These are phyloP conservation scores for Drosophila anomelani DNA, from an alignment of 2,888 invertebrate genomes.

Conservation along the genomic window DNA sequence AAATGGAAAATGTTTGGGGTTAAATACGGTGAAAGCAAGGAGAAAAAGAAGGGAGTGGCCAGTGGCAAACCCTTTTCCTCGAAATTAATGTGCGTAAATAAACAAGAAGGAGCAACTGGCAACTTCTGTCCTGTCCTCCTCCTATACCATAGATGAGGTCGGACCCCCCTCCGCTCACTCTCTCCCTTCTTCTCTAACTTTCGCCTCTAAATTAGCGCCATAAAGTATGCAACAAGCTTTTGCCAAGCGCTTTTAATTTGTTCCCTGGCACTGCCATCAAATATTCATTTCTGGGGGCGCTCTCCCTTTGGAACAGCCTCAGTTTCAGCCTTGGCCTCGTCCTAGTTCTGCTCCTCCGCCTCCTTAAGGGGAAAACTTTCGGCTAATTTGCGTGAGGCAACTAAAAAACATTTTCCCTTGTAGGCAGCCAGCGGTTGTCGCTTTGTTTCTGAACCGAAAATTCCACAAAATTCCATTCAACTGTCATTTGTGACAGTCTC, in stretches of 20 bases:
- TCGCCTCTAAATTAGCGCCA: constrained; percentile 70
- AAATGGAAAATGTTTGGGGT: background rate
- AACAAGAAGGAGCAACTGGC: constrained; percentile 55
- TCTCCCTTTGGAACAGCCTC: constrained; percentile 8
- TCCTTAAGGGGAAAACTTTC: constrained; percentile 53
- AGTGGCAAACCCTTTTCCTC: constrained; percentile 50
- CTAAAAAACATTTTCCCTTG: constrained; percentile 67
- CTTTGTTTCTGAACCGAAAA: constrained; percentile 59
- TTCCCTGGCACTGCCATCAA: constrained; percentile 64
- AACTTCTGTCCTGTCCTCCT: constrained; percentile 56
- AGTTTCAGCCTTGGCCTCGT: constrained; percentile 12
- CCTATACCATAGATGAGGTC: constrained; percentile 41
- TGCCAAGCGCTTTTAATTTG: constrained; percentile 72
- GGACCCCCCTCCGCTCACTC: too few relatives aligned
- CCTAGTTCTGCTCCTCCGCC: background rate
- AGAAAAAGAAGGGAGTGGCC: background rate
- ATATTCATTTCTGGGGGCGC: constrained; percentile 68
- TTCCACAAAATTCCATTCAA: constrained; percentile 63
- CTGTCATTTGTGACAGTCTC: constrained; percentile 68
- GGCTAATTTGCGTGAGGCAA: constrained; percentile 74
- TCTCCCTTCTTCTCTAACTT: constrained; percentile 1
- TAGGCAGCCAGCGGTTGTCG: constrained; percentile 36
- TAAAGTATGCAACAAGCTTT: constrained; percentile 79
- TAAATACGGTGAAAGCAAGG: background rate
- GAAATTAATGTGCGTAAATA: constrained; percentile 78